Evolutionary conservation across 2,113 vertebrate species (phyloP).

Genomic region (Corvus cornix): DNA sequence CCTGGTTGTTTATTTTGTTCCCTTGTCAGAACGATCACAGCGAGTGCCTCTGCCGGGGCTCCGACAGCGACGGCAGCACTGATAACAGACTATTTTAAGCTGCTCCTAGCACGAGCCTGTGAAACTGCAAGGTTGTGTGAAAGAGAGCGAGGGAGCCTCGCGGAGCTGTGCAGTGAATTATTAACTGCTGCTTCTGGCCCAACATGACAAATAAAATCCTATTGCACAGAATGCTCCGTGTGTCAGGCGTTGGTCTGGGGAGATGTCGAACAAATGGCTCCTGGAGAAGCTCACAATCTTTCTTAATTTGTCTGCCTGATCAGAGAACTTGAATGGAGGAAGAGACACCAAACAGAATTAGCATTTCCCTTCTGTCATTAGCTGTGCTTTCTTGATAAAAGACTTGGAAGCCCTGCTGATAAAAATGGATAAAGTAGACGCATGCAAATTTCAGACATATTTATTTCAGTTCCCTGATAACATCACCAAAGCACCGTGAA

Average conservation of each 20-base stretch:
- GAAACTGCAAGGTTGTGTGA: slow-evolving; percentile 53
- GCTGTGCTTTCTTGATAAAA: neutral
- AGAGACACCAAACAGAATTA: neutral
- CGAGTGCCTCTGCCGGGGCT: slow-evolving; percentile 25
- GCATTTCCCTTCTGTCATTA: slow-evolving; percentile 4
- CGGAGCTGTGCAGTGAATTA: slow-evolving; percentile 42
- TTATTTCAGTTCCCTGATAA: neutral
- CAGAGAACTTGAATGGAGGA: neutral
- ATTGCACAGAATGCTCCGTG: neutral
- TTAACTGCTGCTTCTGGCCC: neutral
- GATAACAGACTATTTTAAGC: slow-evolving; percentile 54
- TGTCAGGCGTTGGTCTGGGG: neutral
- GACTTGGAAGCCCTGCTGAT: neutral
- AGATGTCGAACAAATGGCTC: slow-evolving; percentile 30
- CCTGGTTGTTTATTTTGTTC: slow-evolving; percentile 11
- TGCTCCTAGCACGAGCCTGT: slow-evolving; percentile 3
- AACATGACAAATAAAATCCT: slow-evolving; percentile 54
- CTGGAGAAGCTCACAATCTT: neutral
- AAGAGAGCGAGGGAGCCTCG: slow-evolving; percentile 11
- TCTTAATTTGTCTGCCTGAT: slow-evolving; percentile 21
- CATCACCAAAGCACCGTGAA: neutral
- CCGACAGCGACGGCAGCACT: neutral
- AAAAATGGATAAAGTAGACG: neutral
- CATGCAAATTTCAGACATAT: neutral
- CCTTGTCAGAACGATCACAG: slow-evolving; percentile 31